Evolutionary conservation across 2,888 invertebrate genomes (phyloP).

Genomic region (Drosophila kanekoi): DNA sequence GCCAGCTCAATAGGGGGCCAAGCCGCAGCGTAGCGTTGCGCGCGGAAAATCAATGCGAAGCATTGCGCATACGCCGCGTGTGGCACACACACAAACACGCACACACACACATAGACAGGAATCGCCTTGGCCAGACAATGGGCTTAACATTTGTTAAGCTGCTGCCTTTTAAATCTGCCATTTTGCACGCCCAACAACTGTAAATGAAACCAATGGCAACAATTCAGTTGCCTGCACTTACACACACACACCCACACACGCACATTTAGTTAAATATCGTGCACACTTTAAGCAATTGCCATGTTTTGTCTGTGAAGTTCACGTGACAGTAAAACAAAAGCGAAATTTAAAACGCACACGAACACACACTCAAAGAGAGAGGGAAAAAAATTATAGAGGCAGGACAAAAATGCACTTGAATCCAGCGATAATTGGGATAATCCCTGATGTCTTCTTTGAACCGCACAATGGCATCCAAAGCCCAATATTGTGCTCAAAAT

Average conservation of each 20-base stretch:
- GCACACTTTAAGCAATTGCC: slow-evolving; percentile 47
- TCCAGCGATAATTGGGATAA: slow-evolving; percentile 75
- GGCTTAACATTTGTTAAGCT: slow-evolving; percentile 58
- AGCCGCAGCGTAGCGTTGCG: slow-evolving; percentile 44
- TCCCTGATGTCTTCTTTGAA: slow-evolving; percentile 70
- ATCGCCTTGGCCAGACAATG: slow-evolving; percentile 52
- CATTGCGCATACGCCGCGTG: slow-evolving; percentile 70
- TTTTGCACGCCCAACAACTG: slow-evolving; percentile 54
- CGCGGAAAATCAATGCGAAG: slow-evolving; percentile 66
- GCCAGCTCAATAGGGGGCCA: slow-evolving; percentile 23
- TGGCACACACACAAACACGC: slow-evolving; percentile 8
- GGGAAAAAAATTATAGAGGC: slow-evolving; percentile 18
- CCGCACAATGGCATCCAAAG: slow-evolving; percentile 38
- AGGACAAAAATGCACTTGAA: slow-evolving; percentile 51
- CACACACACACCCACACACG: slow-evolving; percentile 13
- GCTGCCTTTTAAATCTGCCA: slow-evolving; percentile 51
- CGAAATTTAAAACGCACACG: slow-evolving; percentile 56
- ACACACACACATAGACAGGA: neutral
- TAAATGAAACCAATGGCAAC: slow-evolving; percentile 62
- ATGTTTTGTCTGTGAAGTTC: slow-evolving; percentile 47
- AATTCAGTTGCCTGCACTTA: slow-evolving; percentile 22
- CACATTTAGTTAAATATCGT: slow-evolving; percentile 30
- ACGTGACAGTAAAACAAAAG: slow-evolving; percentile 54
- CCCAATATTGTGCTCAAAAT: neutral
- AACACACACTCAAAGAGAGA: slow-evolving; percentile 36